Percentiles rank a stretch among this genome's conserved stretches.
Conservation (phyloP, 1,140 invertebrate species). For the Megalopta genalis region DNA sequence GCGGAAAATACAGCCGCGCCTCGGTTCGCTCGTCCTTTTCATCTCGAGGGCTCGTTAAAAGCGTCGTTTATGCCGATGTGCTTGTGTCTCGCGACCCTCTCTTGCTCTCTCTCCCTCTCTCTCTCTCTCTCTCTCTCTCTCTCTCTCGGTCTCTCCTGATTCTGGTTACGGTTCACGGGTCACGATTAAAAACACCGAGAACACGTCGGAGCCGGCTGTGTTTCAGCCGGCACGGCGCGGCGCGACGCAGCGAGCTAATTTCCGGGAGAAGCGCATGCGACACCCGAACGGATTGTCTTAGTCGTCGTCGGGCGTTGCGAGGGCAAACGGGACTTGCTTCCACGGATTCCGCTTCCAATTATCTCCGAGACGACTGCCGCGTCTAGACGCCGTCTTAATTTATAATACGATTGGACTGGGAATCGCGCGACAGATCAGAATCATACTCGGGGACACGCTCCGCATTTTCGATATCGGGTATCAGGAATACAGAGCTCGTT, state of each 20-base stretch:
- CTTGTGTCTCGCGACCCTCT: not conserved
- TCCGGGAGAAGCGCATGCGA: not conserved
- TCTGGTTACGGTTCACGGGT: too few relatives aligned
- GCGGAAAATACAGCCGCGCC: too few relatives aligned
- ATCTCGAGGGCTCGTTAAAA: not conserved
- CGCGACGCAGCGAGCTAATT: constrained; percentile 25
- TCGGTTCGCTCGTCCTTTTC: too few relatives aligned
- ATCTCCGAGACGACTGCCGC: constrained; percentile 20
- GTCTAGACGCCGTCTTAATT: constrained; percentile 43
- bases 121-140: too few relatives aligned
- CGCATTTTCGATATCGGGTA: not conserved
- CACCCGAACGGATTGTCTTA: constrained; percentile 17
- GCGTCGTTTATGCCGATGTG: not conserved
- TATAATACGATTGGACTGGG: constrained; percentile 38
- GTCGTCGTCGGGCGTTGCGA: constrained; percentile 7
- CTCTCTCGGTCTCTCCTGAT: too few relatives aligned
- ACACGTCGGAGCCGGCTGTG: not conserved
- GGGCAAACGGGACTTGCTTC: constrained; percentile 9
- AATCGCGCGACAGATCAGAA: constrained; percentile 11
- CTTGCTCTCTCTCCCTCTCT: too few relatives aligned
- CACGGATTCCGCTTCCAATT: constrained; percentile 39
- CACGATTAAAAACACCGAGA: not conserved
- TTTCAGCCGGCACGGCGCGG: not conserved
- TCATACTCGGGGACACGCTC: not conserved
- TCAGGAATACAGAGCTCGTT: constrained; percentile 5